A percentile compares a stretch with the other conserved stretches of the same genome.
Evolutionary conservation across 2,888 invertebrate genomes (phyloP).

Genomic region (Urechis unicinctus): DNA sequence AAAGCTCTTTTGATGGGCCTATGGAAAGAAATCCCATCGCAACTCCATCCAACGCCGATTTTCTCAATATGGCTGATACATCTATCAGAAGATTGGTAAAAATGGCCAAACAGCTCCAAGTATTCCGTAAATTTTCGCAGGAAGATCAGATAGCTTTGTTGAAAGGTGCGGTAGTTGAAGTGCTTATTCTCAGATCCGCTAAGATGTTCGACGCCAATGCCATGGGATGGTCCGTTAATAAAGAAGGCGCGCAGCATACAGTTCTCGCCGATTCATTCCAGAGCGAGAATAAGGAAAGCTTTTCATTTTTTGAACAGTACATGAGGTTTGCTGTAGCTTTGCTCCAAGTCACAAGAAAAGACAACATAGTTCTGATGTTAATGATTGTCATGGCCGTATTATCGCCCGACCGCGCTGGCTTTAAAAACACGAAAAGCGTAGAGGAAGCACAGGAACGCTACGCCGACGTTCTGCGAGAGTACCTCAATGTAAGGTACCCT

Average conservation of each 20-base stretch:
- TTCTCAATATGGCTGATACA: slow-evolving; percentile 42
- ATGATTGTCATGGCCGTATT: slow-evolving; percentile 38
- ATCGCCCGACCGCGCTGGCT: slow-evolving; percentile 33
- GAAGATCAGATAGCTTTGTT: slow-evolving; percentile 71
- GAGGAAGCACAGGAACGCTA: slow-evolving; percentile 36
- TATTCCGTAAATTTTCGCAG: slow-evolving; percentile 87
- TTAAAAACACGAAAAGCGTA: slow-evolving; percentile 24
- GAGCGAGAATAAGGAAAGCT: slow-evolving; percentile 28
- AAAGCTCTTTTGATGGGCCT: slow-evolving; percentile 18
- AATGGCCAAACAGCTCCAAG: slow-evolving; percentile 65
- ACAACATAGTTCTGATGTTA: slow-evolving; percentile 37
- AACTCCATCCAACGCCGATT: slow-evolving; percentile 34
- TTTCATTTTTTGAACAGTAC: slow-evolving; percentile 38
- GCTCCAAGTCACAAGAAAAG: slow-evolving; percentile 33
- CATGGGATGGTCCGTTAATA: slow-evolving; percentile 29
- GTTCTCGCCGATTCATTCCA: slow-evolving; percentile 33
- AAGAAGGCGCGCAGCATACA: slow-evolving; percentile 11
- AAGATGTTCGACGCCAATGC: slow-evolving; percentile 36
- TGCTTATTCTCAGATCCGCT: slow-evolving; percentile 41
- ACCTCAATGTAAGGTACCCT: slow-evolving; percentile 29
- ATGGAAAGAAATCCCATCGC: slow-evolving; percentile 21
- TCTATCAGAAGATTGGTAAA: slow-evolving; percentile 59
- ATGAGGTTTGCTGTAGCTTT: slow-evolving; percentile 37
- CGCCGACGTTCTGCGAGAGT: slow-evolving; percentile 31
- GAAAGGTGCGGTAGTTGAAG: slow-evolving; percentile 37